These are phyloP conservation scores for Calephelis nemesis DNA, from an alignment of 1,140 invertebrate species.

Conservation along the genomic window DNA sequence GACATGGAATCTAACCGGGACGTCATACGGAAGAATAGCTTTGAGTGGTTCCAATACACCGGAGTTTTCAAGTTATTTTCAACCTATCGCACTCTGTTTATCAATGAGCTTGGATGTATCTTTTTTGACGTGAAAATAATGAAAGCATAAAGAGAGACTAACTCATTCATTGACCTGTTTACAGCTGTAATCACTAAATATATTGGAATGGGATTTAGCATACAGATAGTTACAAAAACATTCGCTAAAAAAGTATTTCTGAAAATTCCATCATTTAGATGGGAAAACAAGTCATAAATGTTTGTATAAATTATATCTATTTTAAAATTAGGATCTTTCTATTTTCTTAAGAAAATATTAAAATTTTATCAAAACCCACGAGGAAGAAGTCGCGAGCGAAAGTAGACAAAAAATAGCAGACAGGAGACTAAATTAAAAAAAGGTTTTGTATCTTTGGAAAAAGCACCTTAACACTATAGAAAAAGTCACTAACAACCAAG, in stretches of 20 bases:
- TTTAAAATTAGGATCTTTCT: no score
- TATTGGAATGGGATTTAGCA: no score
- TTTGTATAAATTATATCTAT: no score
- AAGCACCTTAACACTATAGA: slow-evolving; percentile 28
- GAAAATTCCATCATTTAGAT: no score
- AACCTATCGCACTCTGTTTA: slow-evolving; percentile 12
- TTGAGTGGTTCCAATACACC: slow-evolving; percentile 34
- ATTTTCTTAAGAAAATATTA: no score
- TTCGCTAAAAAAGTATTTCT: no score
- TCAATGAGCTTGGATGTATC: slow-evolving; percentile 7
- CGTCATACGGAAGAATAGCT: slow-evolving; percentile 36
- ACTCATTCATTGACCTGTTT: no score
- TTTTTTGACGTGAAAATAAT: not conserved
- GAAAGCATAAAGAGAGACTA: not conserved
- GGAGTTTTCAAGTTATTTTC: slow-evolving; percentile 30
- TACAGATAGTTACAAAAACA: no score
- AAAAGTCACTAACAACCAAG: slow-evolving; percentile 35
- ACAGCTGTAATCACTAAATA: no score
- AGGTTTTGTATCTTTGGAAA: slow-evolving; percentile 21
- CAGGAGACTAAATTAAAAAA: not conserved
- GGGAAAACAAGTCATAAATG: no score
- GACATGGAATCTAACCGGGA: slow-evolving; percentile 49
- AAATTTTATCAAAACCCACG: no score
- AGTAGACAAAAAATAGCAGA: not conserved
- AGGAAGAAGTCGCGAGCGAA: no score